A percentile compares a stretch with the other conserved stretches of the same genome.
Evolutionary conservation across 2,888 invertebrate species (phyloP).

Genomic region (Oxyscelio sp.): DNA sequence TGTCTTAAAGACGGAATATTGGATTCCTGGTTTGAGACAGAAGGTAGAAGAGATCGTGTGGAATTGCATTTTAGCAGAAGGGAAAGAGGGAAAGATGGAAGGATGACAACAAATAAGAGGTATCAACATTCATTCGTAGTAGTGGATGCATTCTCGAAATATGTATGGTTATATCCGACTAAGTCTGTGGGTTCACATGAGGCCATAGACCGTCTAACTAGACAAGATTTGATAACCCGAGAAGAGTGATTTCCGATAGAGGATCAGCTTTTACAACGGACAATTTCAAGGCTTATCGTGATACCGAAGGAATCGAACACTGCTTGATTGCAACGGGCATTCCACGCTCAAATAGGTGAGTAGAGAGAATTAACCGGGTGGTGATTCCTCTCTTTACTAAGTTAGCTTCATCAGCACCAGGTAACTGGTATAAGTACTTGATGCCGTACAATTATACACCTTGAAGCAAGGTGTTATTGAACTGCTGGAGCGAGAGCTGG

Average conservation of each 20-base stretch:
- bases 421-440: no score
- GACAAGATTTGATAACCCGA: no score
- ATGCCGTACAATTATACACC: no score
- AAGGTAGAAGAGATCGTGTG: not conserved
- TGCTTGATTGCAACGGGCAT: not conserved
- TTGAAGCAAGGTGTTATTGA: not conserved
- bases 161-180: not conserved
- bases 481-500: not conserved
- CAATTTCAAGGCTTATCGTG: not conserved
- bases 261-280: not conserved
- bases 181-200: not conserved
- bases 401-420: no score
- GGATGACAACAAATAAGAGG: not conserved
- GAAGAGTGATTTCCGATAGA: not conserved
- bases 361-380: not conserved
- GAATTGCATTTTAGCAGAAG: not conserved
- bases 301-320: not conserved
- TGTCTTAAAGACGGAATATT: not conserved
- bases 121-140: not conserved
- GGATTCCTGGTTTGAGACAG: not conserved
- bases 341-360: not conserved
- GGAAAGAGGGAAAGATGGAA: not conserved
- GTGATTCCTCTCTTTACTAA: no score
- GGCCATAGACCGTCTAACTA: no score
- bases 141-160: not conserved